Evolutionary conservation across 2,888 invertebrate genomes (phyloP).

Genomic region (Diachrysia chrysitis): DNA sequence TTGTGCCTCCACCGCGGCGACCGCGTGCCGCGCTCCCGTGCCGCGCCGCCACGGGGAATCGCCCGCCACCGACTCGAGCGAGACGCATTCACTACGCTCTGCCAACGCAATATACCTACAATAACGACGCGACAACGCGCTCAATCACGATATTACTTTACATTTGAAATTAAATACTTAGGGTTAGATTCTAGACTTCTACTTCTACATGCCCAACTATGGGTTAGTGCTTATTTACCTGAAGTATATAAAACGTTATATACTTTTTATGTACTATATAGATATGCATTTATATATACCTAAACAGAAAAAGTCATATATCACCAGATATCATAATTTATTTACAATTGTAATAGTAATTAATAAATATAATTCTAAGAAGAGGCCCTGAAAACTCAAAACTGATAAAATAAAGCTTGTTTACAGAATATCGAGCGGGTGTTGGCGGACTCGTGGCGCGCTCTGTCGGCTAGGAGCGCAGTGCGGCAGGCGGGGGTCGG

Average conservation of each 20-base stretch:
- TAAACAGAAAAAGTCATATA: constrained; percentile 29
- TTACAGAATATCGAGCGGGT: constrained; percentile 88
- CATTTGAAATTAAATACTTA: constrained; percentile 59
- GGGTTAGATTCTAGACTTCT: constrained; percentile 39
- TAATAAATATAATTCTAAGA: constrained; percentile 27
- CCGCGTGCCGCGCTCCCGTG: constrained; percentile 63
- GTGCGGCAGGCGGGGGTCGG: constrained; percentile 58
- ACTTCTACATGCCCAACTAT: constrained; percentile 20
- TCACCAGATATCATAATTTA: neutral
- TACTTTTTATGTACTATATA: constrained; percentile 56
- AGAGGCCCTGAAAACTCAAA: constrained; percentile 70
- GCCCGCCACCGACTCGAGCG: constrained; percentile 72
- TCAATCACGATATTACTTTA: constrained; percentile 73
- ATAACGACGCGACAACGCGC: constrained; percentile 70
- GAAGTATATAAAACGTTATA: constrained; percentile 50
- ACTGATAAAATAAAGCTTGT: constrained; percentile 84
- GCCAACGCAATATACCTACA: constrained; percentile 84
- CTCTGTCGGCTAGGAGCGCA: constrained; percentile 80
- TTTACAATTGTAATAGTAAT: constrained; percentile 19
- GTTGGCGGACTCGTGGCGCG: constrained; percentile 82
- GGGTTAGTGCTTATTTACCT: constrained; percentile 50
- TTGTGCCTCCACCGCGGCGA: constrained; percentile 73
- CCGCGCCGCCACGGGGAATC: constrained; percentile 69
- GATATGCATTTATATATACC: constrained; percentile 38
- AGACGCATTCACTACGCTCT: constrained; percentile 75